Evolutionary conservation across 2,888 invertebrate species (phyloP).

Genomic region (Heliconius cydno): DNA sequence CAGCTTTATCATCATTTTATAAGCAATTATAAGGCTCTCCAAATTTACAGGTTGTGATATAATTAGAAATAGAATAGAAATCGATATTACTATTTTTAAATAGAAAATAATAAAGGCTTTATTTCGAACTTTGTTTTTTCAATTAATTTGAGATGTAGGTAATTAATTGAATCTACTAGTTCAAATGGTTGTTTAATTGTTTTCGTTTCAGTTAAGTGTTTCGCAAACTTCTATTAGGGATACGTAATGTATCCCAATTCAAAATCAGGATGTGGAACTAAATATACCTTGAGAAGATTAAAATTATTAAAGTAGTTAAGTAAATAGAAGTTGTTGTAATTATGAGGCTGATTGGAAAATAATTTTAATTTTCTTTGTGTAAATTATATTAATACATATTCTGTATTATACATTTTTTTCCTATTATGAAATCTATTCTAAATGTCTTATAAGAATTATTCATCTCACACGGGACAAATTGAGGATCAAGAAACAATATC

Average conservation of each 20-base stretch:
- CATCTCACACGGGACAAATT: background rate
- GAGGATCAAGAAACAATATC: background rate
- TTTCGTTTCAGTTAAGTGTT: constrained; percentile 1
- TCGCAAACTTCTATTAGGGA: background rate
- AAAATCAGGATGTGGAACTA: background rate
- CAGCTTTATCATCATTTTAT: no score
- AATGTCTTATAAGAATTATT: no score
- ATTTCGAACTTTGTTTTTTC: background rate
- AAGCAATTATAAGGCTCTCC: no score
- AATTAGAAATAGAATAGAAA: no score
- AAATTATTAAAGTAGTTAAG: background rate
- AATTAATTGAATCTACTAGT: background rate
- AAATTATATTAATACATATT: no score
- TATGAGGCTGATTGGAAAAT: no score
- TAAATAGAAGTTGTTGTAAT: no score
- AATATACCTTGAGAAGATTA: background rate
- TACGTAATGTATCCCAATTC: background rate
- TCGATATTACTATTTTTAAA: background rate
- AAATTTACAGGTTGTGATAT: no score
- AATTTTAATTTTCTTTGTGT: no score
- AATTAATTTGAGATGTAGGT: background rate
- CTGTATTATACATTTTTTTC: no score
- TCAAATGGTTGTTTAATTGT: constrained; percentile 13
- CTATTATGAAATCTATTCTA: no score
- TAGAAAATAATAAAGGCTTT: background rate